These are phyloP conservation scores for Dynastes tityus DNA, from an alignment of 2,888 invertebrate genomes.

Conservation along the genomic window DNA sequence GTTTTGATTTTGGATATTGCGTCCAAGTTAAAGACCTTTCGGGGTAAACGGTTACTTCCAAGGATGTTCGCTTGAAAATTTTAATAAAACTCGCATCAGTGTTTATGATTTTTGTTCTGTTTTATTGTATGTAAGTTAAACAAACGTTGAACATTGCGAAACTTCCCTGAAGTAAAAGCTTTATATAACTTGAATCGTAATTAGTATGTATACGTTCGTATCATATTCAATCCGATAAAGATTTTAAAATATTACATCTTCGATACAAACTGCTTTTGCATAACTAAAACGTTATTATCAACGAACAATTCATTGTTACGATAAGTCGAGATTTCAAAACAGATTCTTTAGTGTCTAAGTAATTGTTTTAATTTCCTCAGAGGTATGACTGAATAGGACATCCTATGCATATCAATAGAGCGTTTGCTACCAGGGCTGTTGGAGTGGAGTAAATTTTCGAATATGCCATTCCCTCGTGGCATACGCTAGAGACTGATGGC, in stretches of 20 bases:
- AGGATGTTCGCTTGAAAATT: no score
- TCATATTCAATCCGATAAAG: background rate
- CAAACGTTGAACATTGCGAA: background rate
- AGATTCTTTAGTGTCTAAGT: conserved; percentile 20
- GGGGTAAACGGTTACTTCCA: no score
- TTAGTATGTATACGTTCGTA: background rate
- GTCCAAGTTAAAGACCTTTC: no score
- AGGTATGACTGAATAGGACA: conserved; percentile 26
- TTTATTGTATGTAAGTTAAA: background rate
- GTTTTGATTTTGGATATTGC: conserved; percentile 6
- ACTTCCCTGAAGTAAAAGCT: background rate
- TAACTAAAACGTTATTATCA: background rate
- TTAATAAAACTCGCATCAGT: no score
- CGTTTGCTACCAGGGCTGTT: background rate
- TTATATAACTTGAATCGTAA: background rate
- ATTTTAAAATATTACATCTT: conserved; percentile 20
- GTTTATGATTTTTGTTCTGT: background rate
- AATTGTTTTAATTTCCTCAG: conserved; percentile 39
- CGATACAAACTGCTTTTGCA: background rate
- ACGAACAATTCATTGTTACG: background rate
- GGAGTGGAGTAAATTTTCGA: conserved; percentile 8
- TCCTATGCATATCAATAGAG: conserved; percentile 9
- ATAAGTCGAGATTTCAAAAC: conserved; percentile 30
- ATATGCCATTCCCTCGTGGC: background rate
- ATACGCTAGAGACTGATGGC: background rate